A percentile compares a stretch with the other conserved stretches of the same genome.
These are phyloP conservation scores for Theocolax elegans DNA, from an alignment of 1,140 invertebrate species.

Conservation along the genomic window DNA sequence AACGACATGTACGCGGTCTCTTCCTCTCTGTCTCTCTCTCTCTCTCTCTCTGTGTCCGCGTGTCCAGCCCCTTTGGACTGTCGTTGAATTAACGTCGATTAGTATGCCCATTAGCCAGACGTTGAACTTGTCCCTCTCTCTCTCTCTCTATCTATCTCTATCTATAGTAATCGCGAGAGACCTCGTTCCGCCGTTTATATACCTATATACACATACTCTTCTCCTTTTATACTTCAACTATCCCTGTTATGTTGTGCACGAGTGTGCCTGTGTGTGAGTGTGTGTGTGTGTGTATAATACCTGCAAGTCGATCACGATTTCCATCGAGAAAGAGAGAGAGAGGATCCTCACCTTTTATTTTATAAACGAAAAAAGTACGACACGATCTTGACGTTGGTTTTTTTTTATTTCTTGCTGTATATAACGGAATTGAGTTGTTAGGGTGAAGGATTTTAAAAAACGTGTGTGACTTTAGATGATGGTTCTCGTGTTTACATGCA, in stretches of 20 bases:
- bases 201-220: background rate
- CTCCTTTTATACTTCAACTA: too few relatives aligned
- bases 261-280: too few relatives aligned
- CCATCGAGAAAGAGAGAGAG: conserved; percentile 13
- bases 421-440: too few relatives aligned
- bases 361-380: background rate
- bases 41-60: background rate
- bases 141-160: background rate
- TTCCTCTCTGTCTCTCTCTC: conserved; percentile 28
- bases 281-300: conserved; percentile 11
- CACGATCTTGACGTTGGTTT: background rate
- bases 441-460: too few relatives aligned
- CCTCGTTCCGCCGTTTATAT: too few relatives aligned
- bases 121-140: conserved; percentile 51
- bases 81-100: conserved; percentile 64
- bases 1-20: conserved; percentile 45
- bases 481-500: too few relatives aligned
- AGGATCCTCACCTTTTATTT: too few relatives aligned
- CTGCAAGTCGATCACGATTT: conserved; percentile 39
- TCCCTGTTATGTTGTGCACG: too few relatives aligned
- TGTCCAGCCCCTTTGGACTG: conserved; percentile 28
- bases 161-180: conserved; percentile 28
- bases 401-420: too few relatives aligned
- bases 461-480: too few relatives aligned
- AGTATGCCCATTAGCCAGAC: conserved; percentile 61